phyloP scores from a whole-genome alignment of 2,888 invertebrate species.

The Pycnomerus fuliginosus region DNA sequence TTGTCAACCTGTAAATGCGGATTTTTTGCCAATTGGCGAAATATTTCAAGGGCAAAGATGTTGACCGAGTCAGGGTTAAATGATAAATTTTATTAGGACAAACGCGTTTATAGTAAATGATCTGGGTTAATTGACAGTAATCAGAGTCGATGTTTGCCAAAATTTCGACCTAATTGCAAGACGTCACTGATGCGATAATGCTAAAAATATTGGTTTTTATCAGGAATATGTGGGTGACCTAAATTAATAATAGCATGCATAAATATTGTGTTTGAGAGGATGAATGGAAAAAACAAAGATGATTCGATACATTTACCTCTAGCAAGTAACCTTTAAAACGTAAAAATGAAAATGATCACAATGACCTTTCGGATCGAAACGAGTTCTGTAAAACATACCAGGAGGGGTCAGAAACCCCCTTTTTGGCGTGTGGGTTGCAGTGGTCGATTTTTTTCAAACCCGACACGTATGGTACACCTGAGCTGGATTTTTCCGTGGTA shows the following conservation, averaged over 20 bases:
- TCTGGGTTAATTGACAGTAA: conserved; percentile 20
- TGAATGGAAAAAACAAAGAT: not conserved
- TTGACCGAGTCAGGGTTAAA: conserved; percentile 25
- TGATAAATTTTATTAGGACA: conserved; percentile 25
- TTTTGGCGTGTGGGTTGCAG: conserved; percentile 9
- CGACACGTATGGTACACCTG: not conserved
- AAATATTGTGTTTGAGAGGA: not conserved
- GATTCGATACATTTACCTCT: conserved; percentile 44
- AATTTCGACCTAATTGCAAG: no score
- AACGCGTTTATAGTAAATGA: conserved; percentile 1
- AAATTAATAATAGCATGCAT: conserved; percentile 1
- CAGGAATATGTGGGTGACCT: conserved; percentile 14
- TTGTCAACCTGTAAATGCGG: not conserved
- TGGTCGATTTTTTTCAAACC: conserved; percentile 1
- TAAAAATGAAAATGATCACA: conserved; percentile 47
- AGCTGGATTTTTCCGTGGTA: conserved; percentile 14
- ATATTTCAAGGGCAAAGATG: conserved; percentile 14
- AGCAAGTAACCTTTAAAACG: conserved; percentile 50
- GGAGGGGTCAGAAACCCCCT: conserved; percentile 21
- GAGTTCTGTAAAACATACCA: conserved; percentile 34
- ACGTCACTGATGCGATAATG: conserved; percentile 7
- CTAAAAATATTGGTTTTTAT: conserved; percentile 9
- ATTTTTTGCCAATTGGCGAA: not conserved
- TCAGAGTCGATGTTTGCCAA: no score
- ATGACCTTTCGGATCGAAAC: conserved; percentile 45